A percentile compares a stretch with the other conserved stretches of the same genome.
These are phyloP conservation scores for Eumaeus atala DNA, from an alignment of 1,140 invertebrate species.

Conservation along the genomic window DNA sequence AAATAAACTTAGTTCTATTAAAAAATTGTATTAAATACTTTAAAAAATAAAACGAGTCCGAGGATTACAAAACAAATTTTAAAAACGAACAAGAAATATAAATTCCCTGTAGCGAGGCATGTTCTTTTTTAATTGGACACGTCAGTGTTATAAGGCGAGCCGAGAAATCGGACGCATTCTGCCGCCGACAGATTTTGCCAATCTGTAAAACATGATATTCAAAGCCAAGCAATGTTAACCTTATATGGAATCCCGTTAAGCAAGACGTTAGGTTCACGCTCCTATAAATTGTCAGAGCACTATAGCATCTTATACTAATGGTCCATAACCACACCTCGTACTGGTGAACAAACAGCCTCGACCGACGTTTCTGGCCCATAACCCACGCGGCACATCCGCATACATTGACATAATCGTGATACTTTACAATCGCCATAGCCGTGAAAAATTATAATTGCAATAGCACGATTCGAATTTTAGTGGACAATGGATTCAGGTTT, in stretches of 20 bases:
- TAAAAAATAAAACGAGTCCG: too few relatives aligned
- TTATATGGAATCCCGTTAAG: constrained; percentile 3
- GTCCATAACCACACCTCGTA: constrained; percentile 3
- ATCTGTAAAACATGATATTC: constrained; percentile 1
- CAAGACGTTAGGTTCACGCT: neutral
- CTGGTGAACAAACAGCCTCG: neutral
- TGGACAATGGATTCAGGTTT: too few relatives aligned
- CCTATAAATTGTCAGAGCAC: constrained; percentile 6
- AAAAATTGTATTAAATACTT: too few relatives aligned
- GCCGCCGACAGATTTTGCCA: constrained; percentile 3
- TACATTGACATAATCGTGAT: neutral
- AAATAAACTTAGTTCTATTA: too few relatives aligned
- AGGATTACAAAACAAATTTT: too few relatives aligned
- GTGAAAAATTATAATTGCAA: constrained; percentile 1
- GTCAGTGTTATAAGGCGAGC: too few relatives aligned
- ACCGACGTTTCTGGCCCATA: neutral
- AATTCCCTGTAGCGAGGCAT: too few relatives aligned
- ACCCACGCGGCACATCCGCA: neutral
- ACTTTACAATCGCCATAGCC: neutral
- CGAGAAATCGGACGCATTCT: too few relatives aligned
- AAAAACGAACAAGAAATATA: too few relatives aligned
- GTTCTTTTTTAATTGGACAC: too few relatives aligned
- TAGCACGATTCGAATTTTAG: neutral
- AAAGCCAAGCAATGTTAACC: neutral
- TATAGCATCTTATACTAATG: neutral